phyloP scores from a whole-genome alignment of 53 echinoderm and acorn worm genomes.

The Arbacia lixula region DNA sequence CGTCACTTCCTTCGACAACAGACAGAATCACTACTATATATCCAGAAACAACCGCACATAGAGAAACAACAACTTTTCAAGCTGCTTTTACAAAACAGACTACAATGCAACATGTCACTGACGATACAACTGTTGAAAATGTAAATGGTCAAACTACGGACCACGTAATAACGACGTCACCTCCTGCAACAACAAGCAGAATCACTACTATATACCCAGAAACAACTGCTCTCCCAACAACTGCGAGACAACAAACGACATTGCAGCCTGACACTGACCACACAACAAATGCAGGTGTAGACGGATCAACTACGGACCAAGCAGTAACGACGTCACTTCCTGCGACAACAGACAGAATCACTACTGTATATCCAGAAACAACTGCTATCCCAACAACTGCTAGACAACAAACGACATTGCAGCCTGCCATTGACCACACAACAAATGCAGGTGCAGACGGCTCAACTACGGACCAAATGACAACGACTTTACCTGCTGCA shows the following conservation, averaged over 20 bases:
- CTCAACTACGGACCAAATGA: not conserved
- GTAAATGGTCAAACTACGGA: no score
- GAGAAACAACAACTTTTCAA: no score
- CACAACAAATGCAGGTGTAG: not conserved
- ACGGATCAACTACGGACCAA: not conserved
- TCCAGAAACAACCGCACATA: no score
- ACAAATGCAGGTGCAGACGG: not conserved
- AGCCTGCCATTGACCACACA: not conserved
- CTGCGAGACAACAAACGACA: not conserved
- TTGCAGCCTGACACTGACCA: not conserved
- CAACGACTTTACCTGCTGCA: not conserved
- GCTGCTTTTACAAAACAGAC: not conserved
- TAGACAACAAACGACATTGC: not conserved
- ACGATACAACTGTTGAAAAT: no score
- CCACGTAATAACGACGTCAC: not conserved
- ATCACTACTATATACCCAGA: not conserved
- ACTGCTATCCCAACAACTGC: not conserved
- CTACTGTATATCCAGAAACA: not conserved
- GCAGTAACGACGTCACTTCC: not conserved
- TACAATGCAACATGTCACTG: not conserved
- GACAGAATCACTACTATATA: no score
- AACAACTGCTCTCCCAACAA: not conserved
- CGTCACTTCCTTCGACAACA: not conserved
- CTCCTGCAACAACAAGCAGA: not conserved
- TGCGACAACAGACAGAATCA: not conserved